These are phyloP conservation scores for Thereva unica DNA, from an alignment of 2,888 invertebrate species.

Conservation along the genomic window DNA sequence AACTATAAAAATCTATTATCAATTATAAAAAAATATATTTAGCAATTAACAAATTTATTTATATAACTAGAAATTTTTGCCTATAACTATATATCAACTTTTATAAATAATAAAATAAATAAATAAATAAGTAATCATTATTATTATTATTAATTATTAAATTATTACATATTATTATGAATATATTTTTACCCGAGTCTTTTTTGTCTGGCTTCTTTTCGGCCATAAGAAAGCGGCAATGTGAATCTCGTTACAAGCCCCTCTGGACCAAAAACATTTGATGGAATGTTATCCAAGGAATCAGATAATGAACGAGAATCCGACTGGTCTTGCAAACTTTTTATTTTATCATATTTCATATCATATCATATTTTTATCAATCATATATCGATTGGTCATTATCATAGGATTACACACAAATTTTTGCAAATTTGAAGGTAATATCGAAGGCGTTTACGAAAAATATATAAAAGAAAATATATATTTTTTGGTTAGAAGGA, in stretches of 20 bases:
- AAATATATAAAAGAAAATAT: conserved; percentile 33
- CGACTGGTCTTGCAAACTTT: conserved; percentile 60
- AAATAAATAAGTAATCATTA: too few relatives aligned
- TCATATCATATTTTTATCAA: conserved; percentile 38
- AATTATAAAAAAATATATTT: too few relatives aligned
- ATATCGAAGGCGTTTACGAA: conserved; percentile 24
- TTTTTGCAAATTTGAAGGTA: background rate
- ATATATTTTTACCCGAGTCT: conserved; percentile 72
- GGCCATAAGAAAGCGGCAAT: conserved; percentile 76
- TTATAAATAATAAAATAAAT: too few relatives aligned
- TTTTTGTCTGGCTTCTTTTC: conserved; percentile 77
- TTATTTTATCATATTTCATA: conserved; percentile 37
- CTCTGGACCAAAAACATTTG: conserved; percentile 65
- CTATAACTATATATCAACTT: too few relatives aligned
- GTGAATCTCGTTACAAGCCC: conserved; percentile 69
- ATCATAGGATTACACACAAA: background rate
- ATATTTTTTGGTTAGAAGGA: conserved; percentile 34
- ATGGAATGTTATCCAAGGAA: conserved; percentile 65
- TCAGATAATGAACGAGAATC: conserved; percentile 59
- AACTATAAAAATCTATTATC: too few relatives aligned
- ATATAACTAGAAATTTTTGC: too few relatives aligned
- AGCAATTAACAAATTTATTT: too few relatives aligned
- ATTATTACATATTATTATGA: conserved; percentile 36
- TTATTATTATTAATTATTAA: too few relatives aligned
- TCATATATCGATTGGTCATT: conserved; percentile 9